phyloP scores from a whole-genome alignment of 1,140 invertebrate species.

The Euura saliciscinereae region DNA sequence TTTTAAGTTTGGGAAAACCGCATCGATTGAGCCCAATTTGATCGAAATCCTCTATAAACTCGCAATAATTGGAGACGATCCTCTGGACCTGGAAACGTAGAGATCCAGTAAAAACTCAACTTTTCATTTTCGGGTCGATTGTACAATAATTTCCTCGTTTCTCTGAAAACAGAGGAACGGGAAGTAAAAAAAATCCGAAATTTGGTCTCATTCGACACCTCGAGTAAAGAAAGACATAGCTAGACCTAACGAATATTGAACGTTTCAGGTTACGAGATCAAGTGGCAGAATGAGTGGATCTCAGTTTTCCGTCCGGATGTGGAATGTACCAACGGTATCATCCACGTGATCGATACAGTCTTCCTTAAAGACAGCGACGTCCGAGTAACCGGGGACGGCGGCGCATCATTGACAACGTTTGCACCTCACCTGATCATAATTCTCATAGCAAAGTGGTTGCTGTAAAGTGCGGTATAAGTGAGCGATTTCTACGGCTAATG shows the following conservation, averaged over 20 bases:
- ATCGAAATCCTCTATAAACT: no score
- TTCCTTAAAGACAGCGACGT: constrained; percentile 84
- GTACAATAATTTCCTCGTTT: no score
- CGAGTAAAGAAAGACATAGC: neutral
- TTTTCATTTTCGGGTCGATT: no score
- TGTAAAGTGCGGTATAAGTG: constrained; percentile 41
- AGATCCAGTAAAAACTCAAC: no score
- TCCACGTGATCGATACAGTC: constrained; percentile 88
- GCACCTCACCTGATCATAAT: constrained; percentile 54
- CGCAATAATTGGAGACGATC: no score
- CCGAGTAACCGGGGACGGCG: constrained; percentile 64
- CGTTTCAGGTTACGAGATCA: constrained; percentile 76
- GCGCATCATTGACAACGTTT: constrained; percentile 44
- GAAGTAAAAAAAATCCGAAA: neutral
- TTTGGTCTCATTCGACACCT: neutral
- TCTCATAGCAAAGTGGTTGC: constrained; percentile 54
- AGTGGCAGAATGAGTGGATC: constrained; percentile 83
- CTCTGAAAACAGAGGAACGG: no score
- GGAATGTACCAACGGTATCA: constrained; percentile 90
- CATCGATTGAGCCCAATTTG: no score
- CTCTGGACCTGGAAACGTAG: no score
- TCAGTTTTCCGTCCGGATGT: constrained; percentile 87
- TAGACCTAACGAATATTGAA: no score
- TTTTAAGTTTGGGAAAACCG: no score
- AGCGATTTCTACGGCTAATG: no score